These are phyloP conservation scores for Beroe ovata DNA, from an alignment of 37 sponge, comb jelly and placozoan species.

Conservation along the genomic window DNA sequence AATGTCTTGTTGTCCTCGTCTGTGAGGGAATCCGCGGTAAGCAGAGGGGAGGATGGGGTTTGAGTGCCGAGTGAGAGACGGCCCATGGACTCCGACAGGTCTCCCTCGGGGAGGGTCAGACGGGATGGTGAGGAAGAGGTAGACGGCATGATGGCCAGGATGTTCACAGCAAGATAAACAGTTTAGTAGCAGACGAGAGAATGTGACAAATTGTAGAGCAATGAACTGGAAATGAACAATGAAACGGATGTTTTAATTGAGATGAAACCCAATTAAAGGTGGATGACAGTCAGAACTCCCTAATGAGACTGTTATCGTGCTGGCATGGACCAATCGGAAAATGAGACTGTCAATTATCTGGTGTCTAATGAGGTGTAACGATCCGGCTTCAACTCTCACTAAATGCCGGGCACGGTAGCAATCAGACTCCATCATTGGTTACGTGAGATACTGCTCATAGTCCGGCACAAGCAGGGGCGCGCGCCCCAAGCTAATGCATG, in stretches of 20 bases:
- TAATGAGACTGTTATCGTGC: constrained; percentile 29
- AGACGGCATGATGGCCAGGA: not conserved
- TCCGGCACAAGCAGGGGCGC: not conserved
- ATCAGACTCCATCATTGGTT: not conserved
- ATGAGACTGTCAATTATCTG: not conserved
- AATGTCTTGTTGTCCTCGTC: constrained; percentile 48
- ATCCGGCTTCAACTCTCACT: not conserved
- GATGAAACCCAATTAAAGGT: constrained; percentile 19
- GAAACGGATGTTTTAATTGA: not conserved
- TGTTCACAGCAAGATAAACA: not conserved
- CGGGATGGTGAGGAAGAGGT: not conserved
- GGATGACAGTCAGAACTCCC: not conserved
- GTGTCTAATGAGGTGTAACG: constrained; percentile 9
- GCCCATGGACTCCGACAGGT: not conserved
- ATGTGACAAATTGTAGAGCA: not conserved
- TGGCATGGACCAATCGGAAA: not conserved
- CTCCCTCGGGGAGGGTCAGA: not conserved
- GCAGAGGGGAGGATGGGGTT: not conserved
- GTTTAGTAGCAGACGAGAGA: not conserved
- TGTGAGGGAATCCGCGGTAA: no score
- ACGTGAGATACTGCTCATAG: not conserved
- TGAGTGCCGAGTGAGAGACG: not conserved
- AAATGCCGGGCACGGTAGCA: not conserved
- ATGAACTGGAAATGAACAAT: not conserved
- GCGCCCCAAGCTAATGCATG: not conserved